Percentiles rank a stretch among this genome's conserved stretches.
These are phyloP conservation scores for Monopis laevigella DNA, from an alignment of 2,888 invertebrate genomes.

Conservation along the genomic window DNA sequence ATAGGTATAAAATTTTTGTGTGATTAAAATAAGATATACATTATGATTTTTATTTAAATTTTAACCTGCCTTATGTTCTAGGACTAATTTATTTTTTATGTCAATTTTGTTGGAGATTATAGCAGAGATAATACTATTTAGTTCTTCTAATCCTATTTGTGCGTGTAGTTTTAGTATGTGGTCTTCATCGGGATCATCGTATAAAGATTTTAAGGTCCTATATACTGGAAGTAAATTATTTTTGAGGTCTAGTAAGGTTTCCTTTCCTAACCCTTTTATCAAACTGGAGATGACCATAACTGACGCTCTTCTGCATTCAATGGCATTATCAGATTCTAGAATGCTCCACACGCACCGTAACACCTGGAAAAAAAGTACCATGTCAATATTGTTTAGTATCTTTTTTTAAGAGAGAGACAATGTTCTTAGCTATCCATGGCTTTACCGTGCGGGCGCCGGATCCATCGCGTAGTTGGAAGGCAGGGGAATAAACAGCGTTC, in stretches of 20 bases:
- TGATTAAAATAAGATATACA: conserved; percentile 26
- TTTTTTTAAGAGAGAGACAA: too few species aligned
- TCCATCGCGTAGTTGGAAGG: too few species aligned
- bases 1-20: too few species aligned
- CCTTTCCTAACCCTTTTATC: conserved; percentile 77
- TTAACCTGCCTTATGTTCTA: conserved; percentile 27
- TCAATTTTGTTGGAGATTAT: too few species aligned
- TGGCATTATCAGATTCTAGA: conserved; percentile 74
- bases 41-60: conserved; percentile 32
- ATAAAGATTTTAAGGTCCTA: conserved; percentile 72
- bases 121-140: conserved; percentile 73
- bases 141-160: conserved; percentile 79
- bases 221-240: conserved; percentile 76
- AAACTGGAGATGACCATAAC: conserved; percentile 79
- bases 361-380: conserved; percentile 66
- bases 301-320: conserved; percentile 81
- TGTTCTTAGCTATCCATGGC: too few species aligned
- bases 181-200: conserved; percentile 72
- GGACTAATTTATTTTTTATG: conserved; percentile 57
- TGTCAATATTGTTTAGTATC: too few species aligned
- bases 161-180: conserved; percentile 75
- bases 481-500: too few species aligned
- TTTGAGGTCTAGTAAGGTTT: conserved; percentile 72
- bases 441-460: too few species aligned
- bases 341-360: conserved; percentile 74